Conservation (phyloP, 1,140 invertebrate species). For the Drosophila novamexicana region DNA sequence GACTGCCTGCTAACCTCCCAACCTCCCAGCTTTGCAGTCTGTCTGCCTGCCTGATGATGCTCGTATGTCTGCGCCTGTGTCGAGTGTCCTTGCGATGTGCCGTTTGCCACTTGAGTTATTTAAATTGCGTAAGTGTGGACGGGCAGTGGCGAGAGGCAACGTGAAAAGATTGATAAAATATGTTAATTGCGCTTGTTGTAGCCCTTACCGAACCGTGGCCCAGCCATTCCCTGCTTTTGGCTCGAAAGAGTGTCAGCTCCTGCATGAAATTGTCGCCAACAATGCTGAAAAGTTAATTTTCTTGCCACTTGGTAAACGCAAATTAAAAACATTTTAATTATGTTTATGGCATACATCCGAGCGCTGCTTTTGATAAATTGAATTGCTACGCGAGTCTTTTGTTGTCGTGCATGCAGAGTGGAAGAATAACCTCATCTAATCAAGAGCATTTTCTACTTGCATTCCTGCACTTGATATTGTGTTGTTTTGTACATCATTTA, state of each 20-base stretch:
- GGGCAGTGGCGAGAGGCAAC: conserved; percentile 26
- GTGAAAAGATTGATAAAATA: conserved; percentile 80
- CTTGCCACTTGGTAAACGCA: conserved; percentile 53
- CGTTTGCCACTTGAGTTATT: conserved; percentile 80
- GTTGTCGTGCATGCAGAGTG: conserved; percentile 8
- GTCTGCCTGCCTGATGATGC: conserved; percentile 17
- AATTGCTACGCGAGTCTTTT: conserved; percentile 1
- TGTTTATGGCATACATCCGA: conserved; percentile 63
- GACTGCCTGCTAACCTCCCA: conserved; percentile 7
- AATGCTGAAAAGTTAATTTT: conserved; percentile 82
- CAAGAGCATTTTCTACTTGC: not conserved
- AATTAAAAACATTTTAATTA: conserved; percentile 78
- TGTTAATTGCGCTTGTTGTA: conserved; percentile 75
- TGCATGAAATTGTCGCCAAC: conserved; percentile 74
- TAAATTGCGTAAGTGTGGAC: conserved; percentile 75
- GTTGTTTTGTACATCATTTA: not conserved
- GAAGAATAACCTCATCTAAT: conserved; percentile 4
- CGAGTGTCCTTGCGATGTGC: conserved; percentile 71
- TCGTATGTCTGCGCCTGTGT: conserved; percentile 50
- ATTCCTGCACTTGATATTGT: not conserved
- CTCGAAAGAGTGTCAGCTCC: conserved; percentile 22
- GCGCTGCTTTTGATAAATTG: conserved; percentile 17
- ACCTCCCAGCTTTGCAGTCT: not conserved
- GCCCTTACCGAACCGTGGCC: not conserved
- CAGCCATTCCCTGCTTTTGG: conserved; percentile 1